Conservation (phyloP, 2,113 vertebrate genomes). For the Eudyptes chrysolophus region DNA sequence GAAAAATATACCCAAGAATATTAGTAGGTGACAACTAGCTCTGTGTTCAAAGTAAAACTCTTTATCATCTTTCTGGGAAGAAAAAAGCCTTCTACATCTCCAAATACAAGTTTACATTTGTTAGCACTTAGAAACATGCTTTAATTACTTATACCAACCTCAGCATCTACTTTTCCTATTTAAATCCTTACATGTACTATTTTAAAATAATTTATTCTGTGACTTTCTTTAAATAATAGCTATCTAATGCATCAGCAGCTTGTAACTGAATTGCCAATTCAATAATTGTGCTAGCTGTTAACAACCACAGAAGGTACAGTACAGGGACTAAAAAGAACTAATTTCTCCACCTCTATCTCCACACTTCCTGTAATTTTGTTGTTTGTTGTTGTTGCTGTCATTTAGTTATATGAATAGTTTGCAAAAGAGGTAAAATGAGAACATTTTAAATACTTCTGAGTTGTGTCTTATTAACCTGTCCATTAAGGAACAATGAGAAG, state of each 20-base stretch:
- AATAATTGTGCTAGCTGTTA: background rate
- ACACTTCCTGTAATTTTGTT: background rate
- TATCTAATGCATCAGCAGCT: background rate
- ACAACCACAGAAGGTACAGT: background rate
- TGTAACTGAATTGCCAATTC: background rate
- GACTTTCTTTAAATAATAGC: background rate
- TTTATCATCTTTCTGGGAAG: background rate
- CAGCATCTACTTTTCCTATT: background rate
- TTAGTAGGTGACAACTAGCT: background rate
- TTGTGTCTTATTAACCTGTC: background rate
- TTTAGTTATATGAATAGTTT: background rate
- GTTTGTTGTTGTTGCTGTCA: fast-evolving
- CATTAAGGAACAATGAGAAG: background rate
- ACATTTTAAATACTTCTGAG: background rate
- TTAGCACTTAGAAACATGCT: background rate
- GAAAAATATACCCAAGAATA: background rate
- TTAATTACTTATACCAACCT: background rate
- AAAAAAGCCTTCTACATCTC: background rate
- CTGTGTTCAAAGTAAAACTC: background rate
- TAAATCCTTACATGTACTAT: background rate
- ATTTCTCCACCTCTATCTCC: background rate
- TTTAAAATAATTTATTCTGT: background rate
- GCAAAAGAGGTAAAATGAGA: background rate
- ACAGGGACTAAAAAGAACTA: background rate
- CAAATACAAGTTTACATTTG: background rate